These are phyloP conservation scores for Temnothorax nylanderi DNA, from an alignment of 1,140 invertebrate species.

Conservation along the genomic window DNA sequence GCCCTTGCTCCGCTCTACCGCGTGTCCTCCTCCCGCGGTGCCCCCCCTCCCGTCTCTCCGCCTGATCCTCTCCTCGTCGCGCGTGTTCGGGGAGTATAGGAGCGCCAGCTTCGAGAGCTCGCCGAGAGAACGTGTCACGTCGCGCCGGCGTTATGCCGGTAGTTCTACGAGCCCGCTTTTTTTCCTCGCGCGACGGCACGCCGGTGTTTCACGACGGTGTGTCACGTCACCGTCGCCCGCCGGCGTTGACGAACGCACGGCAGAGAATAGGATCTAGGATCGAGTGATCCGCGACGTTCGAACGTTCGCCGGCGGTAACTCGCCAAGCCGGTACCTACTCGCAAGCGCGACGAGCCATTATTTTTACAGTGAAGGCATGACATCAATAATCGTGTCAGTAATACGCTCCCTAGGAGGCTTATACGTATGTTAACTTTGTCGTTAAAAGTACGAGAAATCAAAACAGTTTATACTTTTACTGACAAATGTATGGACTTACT, in stretches of 20 bases:
- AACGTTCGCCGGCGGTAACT: not conserved
- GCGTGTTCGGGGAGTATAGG: slow-evolving; percentile 15
- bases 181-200: not conserved
- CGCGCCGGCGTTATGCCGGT: slow-evolving; percentile 12
- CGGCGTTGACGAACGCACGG: no score
- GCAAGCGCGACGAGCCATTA: not conserved
- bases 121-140: slow-evolving; percentile 8
- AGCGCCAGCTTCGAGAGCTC: slow-evolving; percentile 25
- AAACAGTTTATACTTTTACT: not conserved
- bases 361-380: not conserved
- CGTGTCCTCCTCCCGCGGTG: not conserved
- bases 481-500: not conserved
- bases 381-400: not conserved
- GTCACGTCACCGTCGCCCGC: not conserved
- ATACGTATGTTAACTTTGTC: no score
- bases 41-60: not conserved
- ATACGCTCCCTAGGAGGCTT: not conserved
- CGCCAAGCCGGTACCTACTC: not conserved
- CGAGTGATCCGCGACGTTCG: not conserved
- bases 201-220: not conserved
- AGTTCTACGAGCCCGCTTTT: not conserved
- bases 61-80: not conserved
- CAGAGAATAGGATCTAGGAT: not conserved
- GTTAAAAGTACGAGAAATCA: not conserved
- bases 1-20: not conserved